A percentile compares a stretch with the other conserved stretches of the same genome.
phyloP scores from a whole-genome alignment of 2,113 vertebrate genomes.

The Heterochromis multidens region DNA sequence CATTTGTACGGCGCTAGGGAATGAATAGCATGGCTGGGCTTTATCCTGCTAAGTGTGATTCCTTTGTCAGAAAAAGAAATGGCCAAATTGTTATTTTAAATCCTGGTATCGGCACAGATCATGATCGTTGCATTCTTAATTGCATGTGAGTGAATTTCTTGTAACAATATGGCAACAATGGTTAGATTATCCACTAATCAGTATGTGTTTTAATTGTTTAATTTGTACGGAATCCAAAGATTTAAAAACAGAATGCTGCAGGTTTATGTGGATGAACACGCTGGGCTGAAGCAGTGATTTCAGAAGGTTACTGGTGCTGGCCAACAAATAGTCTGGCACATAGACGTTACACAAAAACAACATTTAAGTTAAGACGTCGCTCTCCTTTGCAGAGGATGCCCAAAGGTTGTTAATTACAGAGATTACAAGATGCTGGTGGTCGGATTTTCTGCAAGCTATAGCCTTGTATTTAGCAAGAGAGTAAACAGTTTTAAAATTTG shows the following conservation, averaged over 20 bases:
- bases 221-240: not conserved
- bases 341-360: not conserved
- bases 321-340: not conserved
- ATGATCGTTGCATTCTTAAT: not conserved
- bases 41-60: not conserved
- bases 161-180: not conserved
- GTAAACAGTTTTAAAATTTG: not conserved
- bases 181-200: not conserved
- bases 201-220: not conserved
- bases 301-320: not conserved
- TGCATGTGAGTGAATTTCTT: too few relatives aligned
- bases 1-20: not conserved
- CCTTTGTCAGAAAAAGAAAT: not conserved
- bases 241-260: not conserved
- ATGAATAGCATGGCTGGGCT: not conserved
- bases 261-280: not conserved
- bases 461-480: not conserved
- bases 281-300: not conserved
- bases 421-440: not conserved
- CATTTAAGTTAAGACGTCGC: not conserved
- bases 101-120: not conserved
- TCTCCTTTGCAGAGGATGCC: not conserved
- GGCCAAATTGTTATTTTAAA: not conserved
- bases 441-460: not conserved
- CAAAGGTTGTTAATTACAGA: not conserved